A percentile compares a stretch with the other conserved stretches of the same genome.
Evolutionary conservation across 2,888 invertebrate species (phyloP).

Genomic region (Hyposoter dolosus): DNA sequence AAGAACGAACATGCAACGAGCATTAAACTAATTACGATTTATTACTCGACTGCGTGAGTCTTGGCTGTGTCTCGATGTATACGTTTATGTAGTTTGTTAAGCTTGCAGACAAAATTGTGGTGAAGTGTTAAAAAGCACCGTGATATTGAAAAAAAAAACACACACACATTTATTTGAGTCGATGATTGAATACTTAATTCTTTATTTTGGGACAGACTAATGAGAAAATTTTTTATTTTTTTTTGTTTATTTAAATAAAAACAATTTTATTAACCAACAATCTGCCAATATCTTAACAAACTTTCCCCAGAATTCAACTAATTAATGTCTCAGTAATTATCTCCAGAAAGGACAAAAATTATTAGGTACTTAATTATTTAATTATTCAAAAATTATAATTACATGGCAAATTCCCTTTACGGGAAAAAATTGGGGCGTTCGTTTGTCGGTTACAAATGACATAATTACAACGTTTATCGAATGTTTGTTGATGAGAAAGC

Average conservation of each 20-base stretch:
- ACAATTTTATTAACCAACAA: too few species aligned
- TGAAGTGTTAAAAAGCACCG: not conserved
- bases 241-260: not conserved
- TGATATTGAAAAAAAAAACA: not conserved
- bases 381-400: too few species aligned
- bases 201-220: not conserved
- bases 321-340: too few species aligned
- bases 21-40: constrained; percentile 82
- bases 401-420: too few species aligned
- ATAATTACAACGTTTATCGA: too few species aligned
- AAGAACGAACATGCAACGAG: constrained; percentile 74
- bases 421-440: too few species aligned
- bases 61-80: not conserved
- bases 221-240: not conserved
- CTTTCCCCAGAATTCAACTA: too few species aligned
- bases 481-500: too few species aligned
- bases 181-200: not conserved
- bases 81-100: not conserved
- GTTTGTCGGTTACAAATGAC: too few species aligned
- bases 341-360: too few species aligned
- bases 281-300: too few species aligned
- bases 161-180: not conserved
- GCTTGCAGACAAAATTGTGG: not conserved
- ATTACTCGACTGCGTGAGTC: constrained; percentile 65
- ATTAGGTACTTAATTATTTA: too few species aligned